Evolutionary conservation across 2,888 invertebrate species (phyloP).

Genomic region (Brenthis hecate): DNA sequence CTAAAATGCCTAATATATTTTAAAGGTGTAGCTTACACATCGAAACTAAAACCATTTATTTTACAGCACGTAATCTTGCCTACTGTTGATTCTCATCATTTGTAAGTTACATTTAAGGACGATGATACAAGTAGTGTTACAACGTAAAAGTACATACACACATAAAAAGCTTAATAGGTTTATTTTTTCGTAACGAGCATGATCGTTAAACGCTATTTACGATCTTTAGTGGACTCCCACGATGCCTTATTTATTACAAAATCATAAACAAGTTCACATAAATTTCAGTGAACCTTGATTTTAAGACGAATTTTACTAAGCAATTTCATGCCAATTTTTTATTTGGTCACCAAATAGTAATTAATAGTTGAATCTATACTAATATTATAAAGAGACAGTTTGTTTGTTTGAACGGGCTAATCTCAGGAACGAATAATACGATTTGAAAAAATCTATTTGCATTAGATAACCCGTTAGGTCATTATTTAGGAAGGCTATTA

Average conservation of each 20-base stretch:
- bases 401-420: no score
- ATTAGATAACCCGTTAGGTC: no score
- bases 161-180: slow-evolving; percentile 44
- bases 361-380: no score
- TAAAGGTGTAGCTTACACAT: not conserved
- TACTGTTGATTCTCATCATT: not conserved
- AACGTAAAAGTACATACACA: not conserved
- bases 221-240: slow-evolving; percentile 51
- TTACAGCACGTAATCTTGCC: not conserved
- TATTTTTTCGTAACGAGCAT: slow-evolving; percentile 46
- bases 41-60: not conserved
- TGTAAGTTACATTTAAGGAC: slow-evolving; percentile 8
- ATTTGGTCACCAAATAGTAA: no score
- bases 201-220: slow-evolving; percentile 57
- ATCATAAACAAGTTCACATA: slow-evolving; percentile 5
- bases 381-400: no score
- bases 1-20: no score
- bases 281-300: not conserved
- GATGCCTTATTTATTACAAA: slow-evolving; percentile 38
- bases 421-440: no score
- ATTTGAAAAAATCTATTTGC: no score
- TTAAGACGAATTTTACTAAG: not conserved
- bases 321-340: no score
- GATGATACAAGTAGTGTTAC: slow-evolving; percentile 45
- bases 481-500: no score